A percentile compares a stretch with the other conserved stretches of the same genome.
These are phyloP conservation scores for Hypselothyrea guttata DNA, from an alignment of 2,888 invertebrate species.

Conservation along the genomic window DNA sequence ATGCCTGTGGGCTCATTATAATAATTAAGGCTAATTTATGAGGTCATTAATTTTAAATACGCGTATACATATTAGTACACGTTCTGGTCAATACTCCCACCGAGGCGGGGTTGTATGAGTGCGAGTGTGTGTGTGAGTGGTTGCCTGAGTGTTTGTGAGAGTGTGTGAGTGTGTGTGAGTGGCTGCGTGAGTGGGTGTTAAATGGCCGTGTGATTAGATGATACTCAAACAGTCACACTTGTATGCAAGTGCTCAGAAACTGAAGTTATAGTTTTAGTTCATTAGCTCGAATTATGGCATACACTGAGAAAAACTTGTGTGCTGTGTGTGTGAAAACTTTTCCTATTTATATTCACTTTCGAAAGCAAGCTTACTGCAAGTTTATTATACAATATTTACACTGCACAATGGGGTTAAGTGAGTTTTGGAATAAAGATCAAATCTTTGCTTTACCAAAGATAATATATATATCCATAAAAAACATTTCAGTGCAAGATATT, in stretches of 20 bases:
- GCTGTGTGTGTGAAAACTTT: too few relatives aligned
- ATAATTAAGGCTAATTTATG: slow-evolving; percentile 79
- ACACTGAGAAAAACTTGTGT: too few relatives aligned
- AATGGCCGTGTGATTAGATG: slow-evolving; percentile 45
- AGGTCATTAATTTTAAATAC: slow-evolving; percentile 70
- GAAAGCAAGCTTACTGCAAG: too few relatives aligned
- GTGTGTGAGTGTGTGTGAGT: slow-evolving; percentile 7
- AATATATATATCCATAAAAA: too few relatives aligned
- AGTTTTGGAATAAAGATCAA: too few relatives aligned
- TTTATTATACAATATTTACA: too few relatives aligned
- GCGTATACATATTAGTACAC: slow-evolving; percentile 15
- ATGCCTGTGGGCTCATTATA: slow-evolving; percentile 72
- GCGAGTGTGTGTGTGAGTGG: neutral
- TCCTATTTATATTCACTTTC: too few relatives aligned
- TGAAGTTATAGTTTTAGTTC: neutral
- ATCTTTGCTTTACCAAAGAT: too few relatives aligned
- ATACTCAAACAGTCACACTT: slow-evolving; percentile 11
- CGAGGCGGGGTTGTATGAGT: slow-evolving; percentile 14
- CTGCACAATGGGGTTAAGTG: too few relatives aligned
- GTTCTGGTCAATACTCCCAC: slow-evolving; percentile 33
- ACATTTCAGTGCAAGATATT: too few relatives aligned
- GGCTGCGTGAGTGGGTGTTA: slow-evolving; percentile 28
- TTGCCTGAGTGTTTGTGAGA: slow-evolving; percentile 3
- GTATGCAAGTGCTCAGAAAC: slow-evolving; percentile 4
- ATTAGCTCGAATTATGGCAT: too few relatives aligned